phyloP scores from a whole-genome alignment of 2,113 vertebrate genomes.

The Antechinus flavipes region DNA sequence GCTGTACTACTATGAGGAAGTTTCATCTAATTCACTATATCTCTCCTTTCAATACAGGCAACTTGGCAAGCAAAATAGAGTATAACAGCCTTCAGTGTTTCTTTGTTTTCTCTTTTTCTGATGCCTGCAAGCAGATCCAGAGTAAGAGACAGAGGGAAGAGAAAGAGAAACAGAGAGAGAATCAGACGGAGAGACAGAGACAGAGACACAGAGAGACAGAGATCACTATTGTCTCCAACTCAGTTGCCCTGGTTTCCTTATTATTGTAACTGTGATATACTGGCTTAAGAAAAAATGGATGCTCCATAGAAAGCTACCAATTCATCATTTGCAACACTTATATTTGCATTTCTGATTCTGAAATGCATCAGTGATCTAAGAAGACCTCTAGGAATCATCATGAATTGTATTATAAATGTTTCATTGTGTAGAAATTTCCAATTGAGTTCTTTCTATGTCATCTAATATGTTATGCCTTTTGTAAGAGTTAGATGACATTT shows the following conservation, averaged over 20 bases:
- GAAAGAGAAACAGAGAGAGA: too few relatives aligned
- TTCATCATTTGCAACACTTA: not conserved
- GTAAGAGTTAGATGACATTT: not conserved
- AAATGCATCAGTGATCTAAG: not conserved
- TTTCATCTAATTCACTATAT: not conserved
- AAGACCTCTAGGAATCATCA: not conserved
- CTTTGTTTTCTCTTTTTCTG: not conserved
- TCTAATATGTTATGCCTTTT: not conserved
- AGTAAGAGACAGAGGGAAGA: too few relatives aligned
- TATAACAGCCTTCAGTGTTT: not conserved
- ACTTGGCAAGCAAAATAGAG: not conserved
- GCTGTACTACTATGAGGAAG: not conserved
- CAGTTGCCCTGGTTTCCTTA: not conserved
- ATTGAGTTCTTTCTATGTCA: not conserved
- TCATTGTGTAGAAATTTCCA: not conserved
- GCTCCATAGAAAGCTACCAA: not conserved
- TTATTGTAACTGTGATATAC: not conserved
- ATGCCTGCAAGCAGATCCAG: not conserved
- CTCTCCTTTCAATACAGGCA: not conserved
- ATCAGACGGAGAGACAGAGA: too few relatives aligned
- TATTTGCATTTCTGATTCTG: not conserved
- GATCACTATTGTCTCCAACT: not conserved
- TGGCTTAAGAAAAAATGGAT: not conserved
- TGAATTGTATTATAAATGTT: not conserved
- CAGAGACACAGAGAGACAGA: not conserved